Base-by-base conservation (phyloP, 2,797 vertebrate species). In the Chrysocyon brachyurus region DNA sequence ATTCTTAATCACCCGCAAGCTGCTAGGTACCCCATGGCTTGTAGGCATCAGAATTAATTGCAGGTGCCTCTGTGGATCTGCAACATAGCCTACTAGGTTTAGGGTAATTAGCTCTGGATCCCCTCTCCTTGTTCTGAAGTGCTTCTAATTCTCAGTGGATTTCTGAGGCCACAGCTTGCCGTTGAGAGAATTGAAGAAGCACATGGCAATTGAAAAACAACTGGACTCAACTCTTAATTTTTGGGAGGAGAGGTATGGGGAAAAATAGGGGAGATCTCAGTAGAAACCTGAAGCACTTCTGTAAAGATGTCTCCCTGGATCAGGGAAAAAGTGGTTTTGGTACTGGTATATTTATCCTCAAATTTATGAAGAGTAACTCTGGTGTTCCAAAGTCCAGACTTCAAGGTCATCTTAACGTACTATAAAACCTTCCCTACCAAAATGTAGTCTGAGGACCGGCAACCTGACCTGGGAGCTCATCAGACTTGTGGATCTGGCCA, bases 11-110 rank as follows among this genome's bases (percentile, higher is more conserved):
- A 85, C 40, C 12, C 78, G 31, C 22, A 73, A 96, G 59, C 66
- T 93, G 22, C 90, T 77, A 73, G 81, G 86, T 93, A 31, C 49
- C 72, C 77, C 1, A 6, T 68, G 90, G 81, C 91, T 92, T 85
- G 22, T 31, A 88, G 64, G 56, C 94, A 78, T 49, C 52, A 52
- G 75, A 91, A 95, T 94, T 94, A 89, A 93, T 57, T 92, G 90
- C 40, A 87, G 90, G 87, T 83, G 59, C 36, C 66, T 79, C 40
- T n/a, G 40, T 0, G 4, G 86, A 56, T 54, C 84, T 90, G 61
- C 22, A 86, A 10, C 52, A 54, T 14, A 33, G 22, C 19, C 57
- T 49, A 46, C 87, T 85, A 54, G 86, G 77, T 56, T 81, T 59
- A 68, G 66, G 21, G 79, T 61, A 72, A 97, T 91, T 78, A 84